These are phyloP conservation scores for Diloba caeruleocephala DNA, from an alignment of 2,888 invertebrate genomes.

Conservation along the genomic window DNA sequence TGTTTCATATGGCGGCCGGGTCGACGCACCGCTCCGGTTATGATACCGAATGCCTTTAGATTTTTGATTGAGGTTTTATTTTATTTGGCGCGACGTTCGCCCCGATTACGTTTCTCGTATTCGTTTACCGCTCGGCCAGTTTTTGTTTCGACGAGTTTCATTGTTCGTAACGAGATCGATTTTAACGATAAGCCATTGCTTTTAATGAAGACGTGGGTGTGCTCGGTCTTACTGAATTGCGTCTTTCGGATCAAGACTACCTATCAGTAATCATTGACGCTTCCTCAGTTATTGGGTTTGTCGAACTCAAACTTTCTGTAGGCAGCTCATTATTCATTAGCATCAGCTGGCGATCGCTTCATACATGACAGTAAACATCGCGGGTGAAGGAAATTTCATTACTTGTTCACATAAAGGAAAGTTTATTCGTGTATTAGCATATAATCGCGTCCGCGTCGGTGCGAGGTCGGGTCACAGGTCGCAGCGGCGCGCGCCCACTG, in stretches of 20 bases:
- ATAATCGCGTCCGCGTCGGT: conserved; percentile 68
- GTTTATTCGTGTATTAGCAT: conserved; percentile 77
- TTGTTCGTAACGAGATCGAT: conserved; percentile 88
- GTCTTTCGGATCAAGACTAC: conserved; percentile 58
- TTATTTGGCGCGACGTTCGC: conserved; percentile 83
- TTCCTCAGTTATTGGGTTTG: conserved; percentile 32
- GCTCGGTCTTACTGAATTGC: conserved; percentile 63
- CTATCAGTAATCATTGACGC: conserved; percentile 41
- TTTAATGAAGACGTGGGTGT: conserved; percentile 88
- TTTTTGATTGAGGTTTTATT: conserved; percentile 88
- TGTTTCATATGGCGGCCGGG: conserved; percentile 81
- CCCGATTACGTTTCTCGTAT: conserved; percentile 86
- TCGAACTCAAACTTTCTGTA: conserved; percentile 14
- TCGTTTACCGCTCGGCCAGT: conserved; percentile 83
- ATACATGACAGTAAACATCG: conserved; percentile 42
- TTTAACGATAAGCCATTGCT: conserved; percentile 79
- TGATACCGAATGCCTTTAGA: conserved; percentile 85
- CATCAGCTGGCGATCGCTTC: conserved; percentile 2
- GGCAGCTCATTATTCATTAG: conserved; percentile 13
- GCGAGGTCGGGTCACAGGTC: conserved; percentile 66
- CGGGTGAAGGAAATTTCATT: conserved; percentile 52
- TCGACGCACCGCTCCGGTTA: conserved; percentile 85
- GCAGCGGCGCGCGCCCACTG: conserved; percentile 47
- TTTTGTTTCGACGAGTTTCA: conserved; percentile 86
- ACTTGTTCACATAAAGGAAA: conserved; percentile 66